These are phyloP conservation scores for Chaetodon trifasciatus DNA, from an alignment of 2,797 vertebrate species.

Conservation along the genomic window DNA sequence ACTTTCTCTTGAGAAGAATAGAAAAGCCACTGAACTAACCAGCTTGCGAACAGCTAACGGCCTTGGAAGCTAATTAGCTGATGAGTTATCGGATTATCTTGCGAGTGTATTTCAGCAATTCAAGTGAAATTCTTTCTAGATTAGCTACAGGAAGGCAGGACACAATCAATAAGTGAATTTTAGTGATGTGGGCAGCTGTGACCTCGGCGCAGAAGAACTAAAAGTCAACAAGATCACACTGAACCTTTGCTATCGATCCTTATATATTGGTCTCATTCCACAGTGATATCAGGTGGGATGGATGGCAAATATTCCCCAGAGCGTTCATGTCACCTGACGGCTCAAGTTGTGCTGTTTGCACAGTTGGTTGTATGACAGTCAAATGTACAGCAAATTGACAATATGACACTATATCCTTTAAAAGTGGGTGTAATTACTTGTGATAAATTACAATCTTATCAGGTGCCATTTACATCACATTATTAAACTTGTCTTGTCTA, in stretches of 20 bases:
- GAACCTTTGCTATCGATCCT: background rate
- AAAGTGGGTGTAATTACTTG: background rate
- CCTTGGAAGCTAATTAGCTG: no score
- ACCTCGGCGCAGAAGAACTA: no score
- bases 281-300: no score
- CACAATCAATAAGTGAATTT: background rate
- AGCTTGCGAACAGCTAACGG: background rate
- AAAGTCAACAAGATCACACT: background rate
- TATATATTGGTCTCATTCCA: background rate
- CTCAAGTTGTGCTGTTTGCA: no score
- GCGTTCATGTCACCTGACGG: no score
- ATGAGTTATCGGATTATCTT: no score
- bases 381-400: background rate
- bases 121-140: no score
- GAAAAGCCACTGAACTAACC: background rate
- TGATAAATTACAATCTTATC: background rate
- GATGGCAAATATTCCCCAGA: no score
- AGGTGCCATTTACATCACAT: background rate
- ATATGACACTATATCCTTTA: background rate
- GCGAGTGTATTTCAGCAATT: background rate
- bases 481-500: background rate
- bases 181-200: background rate
- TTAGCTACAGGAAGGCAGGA: background rate
- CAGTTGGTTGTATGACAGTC: background rate
- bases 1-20: background rate